Percentiles rank a stretch among this genome's conserved stretches.
These are phyloP conservation scores for Megaleporinus macrocephalus DNA, from an alignment of 2,113 vertebrate species.

Conservation along the genomic window DNA sequence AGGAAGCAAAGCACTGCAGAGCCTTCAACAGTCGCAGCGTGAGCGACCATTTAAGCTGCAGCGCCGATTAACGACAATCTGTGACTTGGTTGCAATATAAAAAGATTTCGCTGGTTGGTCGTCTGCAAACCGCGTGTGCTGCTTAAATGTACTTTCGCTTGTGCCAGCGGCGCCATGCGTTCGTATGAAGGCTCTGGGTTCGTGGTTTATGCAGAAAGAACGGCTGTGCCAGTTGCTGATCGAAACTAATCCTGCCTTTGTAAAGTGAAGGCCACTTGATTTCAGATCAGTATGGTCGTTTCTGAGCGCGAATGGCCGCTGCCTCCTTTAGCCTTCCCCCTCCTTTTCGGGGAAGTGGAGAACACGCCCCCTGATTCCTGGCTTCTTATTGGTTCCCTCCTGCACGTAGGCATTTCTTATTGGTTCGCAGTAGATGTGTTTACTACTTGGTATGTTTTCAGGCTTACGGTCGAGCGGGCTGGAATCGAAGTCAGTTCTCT, in stretches of 20 bases:
- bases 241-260: no score
- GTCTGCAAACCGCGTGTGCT: background rate
- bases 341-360: background rate
- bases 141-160: no score
- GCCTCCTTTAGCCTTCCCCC: background rate
- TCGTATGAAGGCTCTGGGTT: background rate
- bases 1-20: background rate
- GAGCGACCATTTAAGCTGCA: background rate
- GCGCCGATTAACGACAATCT: background rate
- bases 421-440: conserved; percentile 31
- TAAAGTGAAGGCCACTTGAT: no score
- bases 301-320: background rate
- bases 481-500: background rate
- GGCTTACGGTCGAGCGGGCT: background rate
- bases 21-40: background rate
- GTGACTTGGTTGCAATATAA: background rate
- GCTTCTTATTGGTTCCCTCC: conserved; percentile 43
- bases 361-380: conserved; percentile 53
- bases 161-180: background rate
- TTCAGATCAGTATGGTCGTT: background rate
- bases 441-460: background rate
- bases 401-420: conserved; percentile 43
- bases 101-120: background rate
- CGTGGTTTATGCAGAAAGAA: background rate
- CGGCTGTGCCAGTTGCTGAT: no score